phyloP scores from a whole-genome alignment of 2,888 invertebrate species.

The Cantharis rufa region DNA sequence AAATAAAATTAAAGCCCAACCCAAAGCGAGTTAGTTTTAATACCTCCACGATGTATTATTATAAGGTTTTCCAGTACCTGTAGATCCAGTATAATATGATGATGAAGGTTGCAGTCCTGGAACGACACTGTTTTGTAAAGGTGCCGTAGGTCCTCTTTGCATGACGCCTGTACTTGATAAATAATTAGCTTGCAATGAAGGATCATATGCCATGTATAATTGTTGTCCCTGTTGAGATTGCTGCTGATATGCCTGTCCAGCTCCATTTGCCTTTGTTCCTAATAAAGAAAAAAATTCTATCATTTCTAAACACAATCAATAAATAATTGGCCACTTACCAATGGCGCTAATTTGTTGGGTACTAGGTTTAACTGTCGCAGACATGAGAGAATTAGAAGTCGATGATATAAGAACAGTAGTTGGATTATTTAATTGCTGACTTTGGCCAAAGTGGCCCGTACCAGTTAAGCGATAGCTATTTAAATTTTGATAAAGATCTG shows the following conservation, averaged over 20 bases:
- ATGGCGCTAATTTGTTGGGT: conserved; percentile 84
- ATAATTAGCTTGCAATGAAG: conserved; percentile 62
- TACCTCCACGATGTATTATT: conserved; percentile 27
- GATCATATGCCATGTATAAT: conserved; percentile 66
- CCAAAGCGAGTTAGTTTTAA: conserved; percentile 36
- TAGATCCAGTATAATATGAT: conserved; percentile 59
- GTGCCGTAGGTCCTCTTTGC: conserved; percentile 61
- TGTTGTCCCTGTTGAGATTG: conserved; percentile 60
- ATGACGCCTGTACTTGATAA: conserved; percentile 67
- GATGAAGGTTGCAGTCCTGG: conserved; percentile 58
- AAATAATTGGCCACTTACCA: conserved; percentile 57
- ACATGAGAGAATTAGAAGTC: conserved; percentile 86
- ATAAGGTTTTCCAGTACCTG: conserved; percentile 52
- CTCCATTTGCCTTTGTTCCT: conserved; percentile 61
- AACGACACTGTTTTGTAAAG: conserved; percentile 56
- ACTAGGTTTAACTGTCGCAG: conserved; percentile 82
- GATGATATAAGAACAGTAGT: conserved; percentile 88
- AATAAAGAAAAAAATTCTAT: neutral
- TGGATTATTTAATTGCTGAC: conserved; percentile 81
- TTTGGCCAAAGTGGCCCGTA: conserved; percentile 74
- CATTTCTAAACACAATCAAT: neutral
- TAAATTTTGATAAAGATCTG: conserved; percentile 70
- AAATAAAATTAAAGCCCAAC: conserved; percentile 21
- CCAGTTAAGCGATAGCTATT: conserved; percentile 55
- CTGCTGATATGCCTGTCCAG: conserved; percentile 62